Conservation (phyloP, 1,140 invertebrate species). For the Hylaeus anthracinus region DNA sequence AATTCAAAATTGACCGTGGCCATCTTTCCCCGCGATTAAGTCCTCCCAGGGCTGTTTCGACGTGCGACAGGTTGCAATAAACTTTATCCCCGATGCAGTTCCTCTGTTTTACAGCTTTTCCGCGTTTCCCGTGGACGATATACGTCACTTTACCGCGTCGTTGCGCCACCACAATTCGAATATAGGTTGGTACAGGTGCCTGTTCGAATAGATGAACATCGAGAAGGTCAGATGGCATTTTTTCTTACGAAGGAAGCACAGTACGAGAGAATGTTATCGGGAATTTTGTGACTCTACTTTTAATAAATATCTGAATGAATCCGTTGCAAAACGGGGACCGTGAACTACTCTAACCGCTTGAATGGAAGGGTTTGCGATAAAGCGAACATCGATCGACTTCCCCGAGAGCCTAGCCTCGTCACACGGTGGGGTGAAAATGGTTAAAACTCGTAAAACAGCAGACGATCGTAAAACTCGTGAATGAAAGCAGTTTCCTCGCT, state of each 20-base stretch:
- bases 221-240: too few species aligned
- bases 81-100: conserved; percentile 5
- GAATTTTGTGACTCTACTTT: too few species aligned
- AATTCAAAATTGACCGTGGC: conserved; percentile 12
- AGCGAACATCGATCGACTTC: background rate
- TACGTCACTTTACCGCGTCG: background rate
- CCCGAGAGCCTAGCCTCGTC: background rate
- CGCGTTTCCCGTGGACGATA: conserved; percentile 6
- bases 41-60: conserved; percentile 2
- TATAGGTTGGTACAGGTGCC: too few species aligned
- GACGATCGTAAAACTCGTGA: background rate
- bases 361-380: background rate
- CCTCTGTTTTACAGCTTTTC: conserved; percentile 7
- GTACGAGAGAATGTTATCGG: too few species aligned
- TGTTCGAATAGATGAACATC: too few species aligned
- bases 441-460: background rate
- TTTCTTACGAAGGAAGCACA: too few species aligned
- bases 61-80: conserved; percentile 14
- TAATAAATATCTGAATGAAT: background rate
- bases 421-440: background rate
- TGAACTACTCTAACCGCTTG: background rate
- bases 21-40: conserved; percentile 25
- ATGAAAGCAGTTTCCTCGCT: background rate
- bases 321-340: background rate
- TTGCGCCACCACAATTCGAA: background rate